Base-by-base conservation (phyloP, 2,888 invertebrate genomes). In the Cerastis leucographa region DNA sequence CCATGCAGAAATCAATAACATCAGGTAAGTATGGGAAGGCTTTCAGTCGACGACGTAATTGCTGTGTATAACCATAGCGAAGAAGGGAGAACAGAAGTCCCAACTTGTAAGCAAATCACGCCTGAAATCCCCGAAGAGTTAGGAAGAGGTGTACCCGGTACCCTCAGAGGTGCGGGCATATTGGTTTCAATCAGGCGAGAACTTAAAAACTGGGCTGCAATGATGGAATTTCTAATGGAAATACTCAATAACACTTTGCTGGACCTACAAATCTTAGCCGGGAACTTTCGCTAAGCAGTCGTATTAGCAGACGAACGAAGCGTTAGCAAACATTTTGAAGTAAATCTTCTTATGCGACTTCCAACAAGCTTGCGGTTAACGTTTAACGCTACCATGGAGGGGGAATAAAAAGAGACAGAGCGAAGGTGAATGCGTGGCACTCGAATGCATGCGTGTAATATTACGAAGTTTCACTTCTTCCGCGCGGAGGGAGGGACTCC, bases 1-100 rank as follows among this genome's bases (percentile, higher is more conserved):
- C 88, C 84, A 69, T 85, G 88, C 83, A 84, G 85, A 92, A 92
- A 93, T 92, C 93, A 91, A 93, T 93, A 92, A 91, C 83, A 88
- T 85, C 84, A 89, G 82, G 85, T 85, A 87, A 86, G 83, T 83
- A 88, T 86, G 82, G 83, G 71, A 86, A 90, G 87, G 90, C 90
- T 91, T 91, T 91, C 87, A 89, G 85, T 81, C 80, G 82, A 75
- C 78, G 76, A 80, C 81, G 85, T 90, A 90, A 91, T 91, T 91
- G 89, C 88, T 87, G 83, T 85, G 87, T 86, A 87, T 85, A 85
- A 64, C 49, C 61, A 5, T 17, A 2, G 49, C 9, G 12, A 12
- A 14, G 25, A n/a, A 19, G 1, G 2, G 0, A 12, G 4, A 12
- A 6, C 68, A 86, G 80, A 84, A 86, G 84, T 64, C 56, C 40